Conservation (phyloP, 2,888 invertebrate genomes). For the Pteria penguin region DNA sequence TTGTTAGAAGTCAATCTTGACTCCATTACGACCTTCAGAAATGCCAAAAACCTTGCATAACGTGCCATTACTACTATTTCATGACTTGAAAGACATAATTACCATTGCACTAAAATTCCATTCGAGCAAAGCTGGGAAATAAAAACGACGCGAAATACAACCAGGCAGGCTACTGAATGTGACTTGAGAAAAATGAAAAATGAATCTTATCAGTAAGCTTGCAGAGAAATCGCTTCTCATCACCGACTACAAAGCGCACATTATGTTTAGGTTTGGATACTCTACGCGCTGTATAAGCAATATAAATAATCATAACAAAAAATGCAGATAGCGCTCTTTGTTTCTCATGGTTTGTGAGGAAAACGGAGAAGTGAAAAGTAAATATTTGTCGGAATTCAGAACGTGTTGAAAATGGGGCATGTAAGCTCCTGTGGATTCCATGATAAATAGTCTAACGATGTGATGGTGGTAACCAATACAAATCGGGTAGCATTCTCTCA, state of each 20-base stretch:
- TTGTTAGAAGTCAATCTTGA: background rate
- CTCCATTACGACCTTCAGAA: background rate
- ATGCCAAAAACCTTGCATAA: background rate
- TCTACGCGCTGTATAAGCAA: background rate
- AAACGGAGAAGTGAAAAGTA: slow-evolving; percentile 21
- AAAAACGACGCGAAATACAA: background rate
- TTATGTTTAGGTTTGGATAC: slow-evolving; percentile 33
- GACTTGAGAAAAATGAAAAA: no score
- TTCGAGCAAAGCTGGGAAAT: background rate
- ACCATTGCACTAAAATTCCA: background rate
- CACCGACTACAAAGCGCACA: slow-evolving; percentile 26
- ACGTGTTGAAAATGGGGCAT: slow-evolving; percentile 30
- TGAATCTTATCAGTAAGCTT: background rate
- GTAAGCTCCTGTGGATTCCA: slow-evolving; percentile 7
- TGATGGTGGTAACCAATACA: no score
- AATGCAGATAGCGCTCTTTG: slow-evolving; percentile 24
- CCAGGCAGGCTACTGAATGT: no score
- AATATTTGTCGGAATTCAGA: slow-evolving; percentile 23
- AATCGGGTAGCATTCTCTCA: no score
- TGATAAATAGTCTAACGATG: no score
- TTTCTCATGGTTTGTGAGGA: slow-evolving; percentile 11
- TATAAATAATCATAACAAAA: slow-evolving; percentile 27
- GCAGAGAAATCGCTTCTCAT: slow-evolving; percentile 22
- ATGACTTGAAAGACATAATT: background rate
- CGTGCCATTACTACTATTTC: background rate